Percentiles rank a stretch among this genome's conserved stretches.
Evolutionary conservation across 23 tunicate species (phyloP).

Genomic region (Clavelina lepadiformis): DNA sequence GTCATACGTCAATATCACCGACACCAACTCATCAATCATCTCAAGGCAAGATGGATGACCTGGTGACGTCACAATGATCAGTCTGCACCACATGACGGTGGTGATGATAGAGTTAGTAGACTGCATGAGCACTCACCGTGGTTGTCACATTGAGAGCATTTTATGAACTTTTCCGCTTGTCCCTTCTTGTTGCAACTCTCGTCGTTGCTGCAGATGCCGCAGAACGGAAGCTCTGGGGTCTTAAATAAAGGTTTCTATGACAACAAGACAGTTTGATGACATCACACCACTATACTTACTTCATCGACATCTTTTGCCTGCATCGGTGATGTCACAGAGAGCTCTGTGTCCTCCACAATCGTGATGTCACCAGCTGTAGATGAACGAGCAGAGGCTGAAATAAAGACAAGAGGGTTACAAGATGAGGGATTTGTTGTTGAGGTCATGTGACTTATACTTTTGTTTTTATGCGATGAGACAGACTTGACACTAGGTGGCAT

Average conservation of each 20-base stretch:
- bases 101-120: background rate
- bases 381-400: slow-evolving; percentile 4
- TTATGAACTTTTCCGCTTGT: slow-evolving; percentile 68
- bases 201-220: slow-evolving; percentile 81
- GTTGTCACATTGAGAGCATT: slow-evolving; percentile 94
- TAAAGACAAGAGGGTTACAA: background rate
- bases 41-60: slow-evolving; percentile 95
- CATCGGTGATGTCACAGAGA: too few species aligned
- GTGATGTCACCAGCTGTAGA: slow-evolving; percentile 3
- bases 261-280: background rate
- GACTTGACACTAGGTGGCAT: slow-evolving; percentile 31
- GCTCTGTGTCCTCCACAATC: too few species aligned
- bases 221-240: slow-evolving; percentile 42
- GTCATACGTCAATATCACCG: slow-evolving; percentile 85
- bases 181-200: slow-evolving; percentile 74
- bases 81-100: background rate
- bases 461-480: slow-evolving; percentile 9
- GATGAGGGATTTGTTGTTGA: background rate
- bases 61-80: background rate
- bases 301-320: background rate
- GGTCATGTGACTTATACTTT: background rate
- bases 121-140: slow-evolving; percentile 39
- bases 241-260: background rate
- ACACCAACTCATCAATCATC: slow-evolving; percentile 68
- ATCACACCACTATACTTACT: background rate